These are phyloP conservation scores for Caenorhabditis inopinata DNA, from an alignment of 1,140 invertebrate genomes.

Conservation along the genomic window DNA sequence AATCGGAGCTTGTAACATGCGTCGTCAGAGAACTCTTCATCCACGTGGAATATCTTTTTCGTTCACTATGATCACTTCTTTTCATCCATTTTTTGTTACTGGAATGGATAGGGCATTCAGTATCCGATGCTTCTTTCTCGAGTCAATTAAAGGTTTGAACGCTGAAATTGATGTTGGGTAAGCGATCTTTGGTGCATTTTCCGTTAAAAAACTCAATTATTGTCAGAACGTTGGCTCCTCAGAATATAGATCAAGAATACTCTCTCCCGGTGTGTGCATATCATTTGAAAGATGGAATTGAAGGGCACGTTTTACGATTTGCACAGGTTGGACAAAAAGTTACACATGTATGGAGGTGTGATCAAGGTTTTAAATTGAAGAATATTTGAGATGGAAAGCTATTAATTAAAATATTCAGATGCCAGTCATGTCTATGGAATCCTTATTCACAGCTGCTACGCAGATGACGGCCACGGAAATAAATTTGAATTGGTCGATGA, in stretches of 20 bases:
- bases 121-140: slow-evolving; percentile 63
- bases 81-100: slow-evolving; percentile 62
- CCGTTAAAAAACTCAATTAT: background rate
- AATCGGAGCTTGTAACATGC: slow-evolving; percentile 65
- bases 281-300: slow-evolving; percentile 54
- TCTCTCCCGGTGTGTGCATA: slow-evolving; percentile 60
- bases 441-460: slow-evolving; percentile 63
- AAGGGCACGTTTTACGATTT: slow-evolving; percentile 56
- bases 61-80: slow-evolving; percentile 62
- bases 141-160: slow-evolving; percentile 62
- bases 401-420: slow-evolving; percentile 30
- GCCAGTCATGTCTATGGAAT: slow-evolving; percentile 62
- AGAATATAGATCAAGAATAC: slow-evolving; percentile 59
- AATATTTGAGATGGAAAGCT: background rate
- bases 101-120: slow-evolving; percentile 64
- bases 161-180: slow-evolving; percentile 60
- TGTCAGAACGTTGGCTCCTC: slow-evolving; percentile 59
- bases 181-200: background rate
- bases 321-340: slow-evolving; percentile 62
- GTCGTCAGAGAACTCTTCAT: slow-evolving; percentile 60
- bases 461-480: slow-evolving; percentile 65
- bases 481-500: slow-evolving; percentile 64
- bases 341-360: slow-evolving; percentile 59
- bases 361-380: slow-evolving; percentile 40
- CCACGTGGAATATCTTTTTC: slow-evolving; percentile 61